phyloP scores from a whole-genome alignment of 1,140 invertebrate species.

The Orchestia grillus region DNA sequence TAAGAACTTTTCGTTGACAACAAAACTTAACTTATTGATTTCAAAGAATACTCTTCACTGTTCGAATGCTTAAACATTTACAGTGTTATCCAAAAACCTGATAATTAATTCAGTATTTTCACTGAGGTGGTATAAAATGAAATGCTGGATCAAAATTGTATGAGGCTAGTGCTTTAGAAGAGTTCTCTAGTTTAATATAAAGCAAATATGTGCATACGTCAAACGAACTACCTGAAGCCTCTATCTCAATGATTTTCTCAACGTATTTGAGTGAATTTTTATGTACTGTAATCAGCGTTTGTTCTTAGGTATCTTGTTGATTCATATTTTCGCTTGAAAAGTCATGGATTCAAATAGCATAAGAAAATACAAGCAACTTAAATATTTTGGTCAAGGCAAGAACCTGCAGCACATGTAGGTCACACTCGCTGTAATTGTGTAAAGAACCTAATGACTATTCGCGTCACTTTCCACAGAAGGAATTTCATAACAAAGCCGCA shows the following conservation, averaged over 20 bases:
- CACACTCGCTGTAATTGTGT: not conserved
- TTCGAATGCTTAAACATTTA: too few species aligned
- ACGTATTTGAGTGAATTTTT: too few species aligned
- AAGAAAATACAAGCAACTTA: not conserved
- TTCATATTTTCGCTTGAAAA: not conserved
- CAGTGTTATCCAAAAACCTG: too few species aligned
- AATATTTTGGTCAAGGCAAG: not conserved
- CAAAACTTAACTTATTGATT: too few species aligned
- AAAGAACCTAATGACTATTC: not conserved
- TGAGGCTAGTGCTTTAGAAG: too few species aligned
- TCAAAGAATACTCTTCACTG: too few species aligned
- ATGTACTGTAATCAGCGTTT: too few species aligned
- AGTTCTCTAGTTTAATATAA: not conserved
- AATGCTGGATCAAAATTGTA: too few species aligned
- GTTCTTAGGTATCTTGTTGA: not conserved
- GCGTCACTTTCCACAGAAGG: constrained; percentile 29
- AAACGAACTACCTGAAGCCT: not conserved
- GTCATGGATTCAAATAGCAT: not conserved
- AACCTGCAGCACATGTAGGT: not conserved
- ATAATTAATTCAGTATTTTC: too few species aligned
- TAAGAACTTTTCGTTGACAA: too few species aligned
- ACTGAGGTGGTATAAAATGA: too few species aligned
- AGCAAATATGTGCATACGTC: not conserved
- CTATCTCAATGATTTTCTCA: not conserved
- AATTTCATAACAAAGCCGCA: constrained; percentile 18